Base-by-base conservation (phyloP, 2,888 invertebrate genomes). In the Ptilodon capucinus region DNA sequence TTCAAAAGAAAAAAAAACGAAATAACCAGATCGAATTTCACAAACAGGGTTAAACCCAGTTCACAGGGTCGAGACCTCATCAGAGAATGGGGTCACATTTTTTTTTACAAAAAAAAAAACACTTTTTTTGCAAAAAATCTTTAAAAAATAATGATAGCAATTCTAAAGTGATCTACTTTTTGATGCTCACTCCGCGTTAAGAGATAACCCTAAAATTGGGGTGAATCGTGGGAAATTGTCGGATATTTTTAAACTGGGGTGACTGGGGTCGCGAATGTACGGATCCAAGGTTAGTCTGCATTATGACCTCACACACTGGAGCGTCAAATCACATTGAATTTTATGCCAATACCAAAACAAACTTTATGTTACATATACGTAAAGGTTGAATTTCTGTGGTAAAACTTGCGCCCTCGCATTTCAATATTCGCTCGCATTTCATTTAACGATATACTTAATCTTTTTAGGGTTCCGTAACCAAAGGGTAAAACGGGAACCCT, bases 41-140 rank as follows among this genome's bases (percentile, higher is more conserved):
- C 79, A 87, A 85, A 74, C 75, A 70, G 82, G 87, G 87, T 88
- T 87, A 86, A 83, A 74, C 79, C 70, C 64, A 76, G 84, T 82
- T 86, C 86, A 79, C 84, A 77, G 68, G 84, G 82, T 86, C 86
- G 79, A 64, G 85, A 89, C 89, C 89, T 89, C 88, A 87, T 88
- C 87, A 85, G 60, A 64, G 68, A 81, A 83, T 79, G 77, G 88
- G 89, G 88, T 90, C 87, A 89, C 71, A 65, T 42, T 52, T 72
- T 76, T 80, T 79, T 81, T 81, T 78, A 19, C 4, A 3, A 39
- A 40, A 44, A 46, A 56, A 57, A 61, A 60, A 47, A 49, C n/a
- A n/a, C n/a, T n/a, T 7, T 81, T 81, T 78, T 73, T 50, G 65
- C 42, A 36, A 40, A 42, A 54, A 41, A 13, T 6, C 36, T 62